Evolutionary conservation across 2,888 invertebrate species (phyloP), one percentile per base, ranked within the genome.

Genomic region (Dynastes maya): DNA sequence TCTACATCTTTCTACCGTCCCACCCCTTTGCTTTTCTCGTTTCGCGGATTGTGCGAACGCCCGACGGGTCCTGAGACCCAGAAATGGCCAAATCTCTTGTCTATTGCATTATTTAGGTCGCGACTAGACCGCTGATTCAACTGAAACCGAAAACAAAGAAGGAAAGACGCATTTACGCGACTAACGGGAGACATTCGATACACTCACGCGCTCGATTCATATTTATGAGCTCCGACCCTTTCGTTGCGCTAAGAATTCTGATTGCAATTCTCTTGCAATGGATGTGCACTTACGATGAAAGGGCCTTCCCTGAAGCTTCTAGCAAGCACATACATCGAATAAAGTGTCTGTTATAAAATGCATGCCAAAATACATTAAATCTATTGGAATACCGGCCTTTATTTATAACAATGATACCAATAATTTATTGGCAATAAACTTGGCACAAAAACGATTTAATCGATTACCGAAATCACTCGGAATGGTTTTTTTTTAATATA

Each of bases 91-190:
- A 37, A 71, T 55, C 58, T 58, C 71, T 58, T 32, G 40, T 16
- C 37, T 32, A 40, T 40, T 71, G 71, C 37, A 71, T 70, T 70
- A 70, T 70, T 70, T 51, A 53, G n/a, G 51, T 55, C 22, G 40
- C 37, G 58, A 29, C 71, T 9, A 40, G 67, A 67, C 37, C 40
- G 45, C 45, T 45, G 45, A 45, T 45, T 45, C 45, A 11, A 45
- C 45, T 11, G 45, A 67, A 67, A 29, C 1, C 45, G 13, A 29
- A 64, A 29, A 37, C 1, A 61, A 61, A 27, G 67, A n/a, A 32
- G 2, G 40, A 16, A 45, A n/a, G 16, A 16, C n/a, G 45, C 67
- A 16, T 67, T 67, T 40, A 67, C 67, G 67, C 67, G 45, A 40
- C 29, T 22, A 13, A n/a, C 13, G 29, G 32, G 37, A 64, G 40